A percentile compares a stretch with the other conserved stretches of the same genome.
phyloP scores from a whole-genome alignment of 35 echinoderm and acorn worm species.

The Apostichopus parvimensis region DNA sequence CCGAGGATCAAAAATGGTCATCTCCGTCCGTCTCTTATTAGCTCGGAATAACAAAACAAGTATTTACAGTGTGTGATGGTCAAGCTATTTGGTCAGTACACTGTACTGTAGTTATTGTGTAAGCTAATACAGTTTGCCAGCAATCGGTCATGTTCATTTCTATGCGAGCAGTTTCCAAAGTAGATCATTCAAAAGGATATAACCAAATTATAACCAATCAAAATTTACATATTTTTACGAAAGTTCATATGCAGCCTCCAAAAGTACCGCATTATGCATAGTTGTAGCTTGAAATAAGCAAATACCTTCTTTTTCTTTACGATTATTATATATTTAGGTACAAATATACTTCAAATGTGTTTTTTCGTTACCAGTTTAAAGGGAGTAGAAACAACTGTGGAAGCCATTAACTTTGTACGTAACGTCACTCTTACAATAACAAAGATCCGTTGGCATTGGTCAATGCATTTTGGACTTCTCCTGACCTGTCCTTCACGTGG shows the following conservation, averaged over 20 bases:
- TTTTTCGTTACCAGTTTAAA: neutral
- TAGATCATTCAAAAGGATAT: constrained; percentile 44
- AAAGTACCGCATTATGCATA: too few species aligned
- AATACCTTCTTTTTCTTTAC: neutral
- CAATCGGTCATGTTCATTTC: constrained; percentile 47
- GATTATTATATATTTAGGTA: neutral
- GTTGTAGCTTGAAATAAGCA: neutral
- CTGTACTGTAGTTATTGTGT: constrained; percentile 5
- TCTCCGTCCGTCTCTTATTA: constrained; percentile 15
- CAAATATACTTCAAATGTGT: neutral
- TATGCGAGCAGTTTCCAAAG: neutral
- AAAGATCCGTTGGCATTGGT: constrained; percentile 54
- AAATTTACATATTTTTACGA: neutral
- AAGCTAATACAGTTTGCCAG: neutral
- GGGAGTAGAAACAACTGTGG: neutral
- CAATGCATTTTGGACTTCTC: constrained; percentile 46
- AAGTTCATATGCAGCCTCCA: too few species aligned
- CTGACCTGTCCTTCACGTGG: constrained; percentile 54
- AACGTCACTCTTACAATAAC: constrained; percentile 39
- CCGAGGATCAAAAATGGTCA: constrained; percentile 42
- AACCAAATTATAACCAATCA: constrained; percentile 38
- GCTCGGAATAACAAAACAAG: neutral
- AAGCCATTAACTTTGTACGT: constrained; percentile 1
- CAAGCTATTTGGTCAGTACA: constrained; percentile 28
- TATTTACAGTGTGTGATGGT: constrained; percentile 26